These are phyloP conservation scores for Asbolus verrucosus DNA, from an alignment of 1,140 invertebrate species.

Conservation along the genomic window DNA sequence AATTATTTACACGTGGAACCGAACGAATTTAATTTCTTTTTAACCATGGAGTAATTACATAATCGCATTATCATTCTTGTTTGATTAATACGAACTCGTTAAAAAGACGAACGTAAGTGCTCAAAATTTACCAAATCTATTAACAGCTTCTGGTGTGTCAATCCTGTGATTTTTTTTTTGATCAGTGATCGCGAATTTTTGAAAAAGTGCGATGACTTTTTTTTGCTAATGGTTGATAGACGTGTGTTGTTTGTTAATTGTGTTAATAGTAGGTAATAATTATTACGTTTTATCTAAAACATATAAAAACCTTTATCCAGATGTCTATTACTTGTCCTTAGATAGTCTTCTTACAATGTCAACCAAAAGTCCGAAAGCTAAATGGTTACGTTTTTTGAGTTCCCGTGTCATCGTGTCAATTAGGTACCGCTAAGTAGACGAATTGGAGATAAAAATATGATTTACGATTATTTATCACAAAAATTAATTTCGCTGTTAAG, in stretches of 20 bases:
- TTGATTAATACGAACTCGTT: neutral
- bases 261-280: neutral
- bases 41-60: conserved; percentile 1
- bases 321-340: conserved; percentile 8
- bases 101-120: conserved; percentile 20
- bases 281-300: neutral
- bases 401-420: too few relatives aligned
- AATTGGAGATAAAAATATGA: too few relatives aligned
- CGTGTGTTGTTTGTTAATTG: too few relatives aligned
- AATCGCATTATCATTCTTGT: neutral
- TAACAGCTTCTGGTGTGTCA: neutral
- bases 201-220: neutral
- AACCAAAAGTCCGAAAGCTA: neutral
- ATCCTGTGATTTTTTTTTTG: conserved; percentile 9
- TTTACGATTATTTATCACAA: neutral
- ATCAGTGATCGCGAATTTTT: neutral
- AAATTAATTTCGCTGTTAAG: neutral
- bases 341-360: neutral
- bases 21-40: neutral
- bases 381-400: too few relatives aligned
- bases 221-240: neutral
- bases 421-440: too few relatives aligned
- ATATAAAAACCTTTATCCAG: conserved; percentile 4
- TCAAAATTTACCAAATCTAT: conserved; percentile 15
- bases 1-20: conserved; percentile 2